Evolutionary conservation across 2,888 invertebrate species (phyloP), one percentile per base, ranked within the genome.

Genomic region (Heliconius hortense): DNA sequence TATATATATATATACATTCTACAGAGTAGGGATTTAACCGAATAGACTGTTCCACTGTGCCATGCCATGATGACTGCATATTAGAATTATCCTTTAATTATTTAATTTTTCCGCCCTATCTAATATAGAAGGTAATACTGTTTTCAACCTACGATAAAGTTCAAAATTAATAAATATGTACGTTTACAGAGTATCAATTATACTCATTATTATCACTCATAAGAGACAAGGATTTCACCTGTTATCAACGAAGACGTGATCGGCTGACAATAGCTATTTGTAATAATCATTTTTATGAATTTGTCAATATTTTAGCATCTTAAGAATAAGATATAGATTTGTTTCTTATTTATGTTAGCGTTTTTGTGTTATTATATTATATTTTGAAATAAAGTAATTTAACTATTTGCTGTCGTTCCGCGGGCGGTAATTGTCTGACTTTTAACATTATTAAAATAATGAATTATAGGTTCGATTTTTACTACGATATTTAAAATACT

Each of bases 161-260:
- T 60, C 35, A 71, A 71, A 62, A 71, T 26, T 26, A 59, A 24
- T 21, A 62, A 60, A 21, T 43, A 43, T 43, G 28, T 5, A 43
- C 60, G n/a, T 5, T 62, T 71, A 60, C 64, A 59, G 64, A 84
- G 83, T 84, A 80, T 80, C 77, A 84, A 83, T 83, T 83, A 82
- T 81, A 78, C 76, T 77, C 76, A 59, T 75, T 75, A 75, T 78
- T 75, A 78, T 78, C 78, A 75, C 67, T 76, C 76, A 78, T 78
- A 78, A 78, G 53, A 67, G 63, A 79, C 86, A 86, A 88, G 87
- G 87, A 84, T 89, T 85, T 84, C 82, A 83, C 81, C 77, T 81
- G 82, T 85, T 89, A 89, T 89, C 88, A 84, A 80, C 75, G 84
- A 80, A 84, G 85, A 89, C 87, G 88, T 89, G 89, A 87, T 88